Conservation (phyloP, 2,113 vertebrate species). For the Pseudorectes ferrugineus region DNA sequence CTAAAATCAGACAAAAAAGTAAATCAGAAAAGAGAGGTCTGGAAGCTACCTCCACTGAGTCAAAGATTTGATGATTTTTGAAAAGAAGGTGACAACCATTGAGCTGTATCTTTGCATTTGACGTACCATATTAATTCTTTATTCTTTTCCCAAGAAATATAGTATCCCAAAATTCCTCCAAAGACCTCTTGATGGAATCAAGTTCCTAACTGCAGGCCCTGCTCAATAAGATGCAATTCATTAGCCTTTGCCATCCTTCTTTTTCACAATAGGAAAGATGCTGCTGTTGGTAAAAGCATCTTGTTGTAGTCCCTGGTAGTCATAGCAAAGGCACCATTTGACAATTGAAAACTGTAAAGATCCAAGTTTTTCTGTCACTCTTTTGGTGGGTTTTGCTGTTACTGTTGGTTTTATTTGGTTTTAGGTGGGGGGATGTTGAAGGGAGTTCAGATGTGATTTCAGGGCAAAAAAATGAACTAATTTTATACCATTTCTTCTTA, state of each 20-base stretch:
- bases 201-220: background rate
- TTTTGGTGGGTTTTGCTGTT: background rate
- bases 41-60: background rate
- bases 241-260: background rate
- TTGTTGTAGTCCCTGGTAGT: background rate
- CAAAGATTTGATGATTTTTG: background rate
- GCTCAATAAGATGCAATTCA: background rate
- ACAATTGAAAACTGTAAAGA: background rate
- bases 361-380: background rate
- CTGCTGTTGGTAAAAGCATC: background rate
- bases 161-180: background rate
- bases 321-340: background rate
- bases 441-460: background rate
- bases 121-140: background rate
- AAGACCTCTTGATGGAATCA: background rate
- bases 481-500: background rate
- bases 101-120: background rate
- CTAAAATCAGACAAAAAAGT: background rate
- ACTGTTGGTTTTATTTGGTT: background rate
- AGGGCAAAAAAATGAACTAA: rapidly evolving
- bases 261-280: background rate
- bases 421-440: background rate
- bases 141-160: background rate
- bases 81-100: background rate
- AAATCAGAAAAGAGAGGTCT: background rate